Conservation (phyloP, 2,888 invertebrate genomes). For the Synergus laeviventris region DNA sequence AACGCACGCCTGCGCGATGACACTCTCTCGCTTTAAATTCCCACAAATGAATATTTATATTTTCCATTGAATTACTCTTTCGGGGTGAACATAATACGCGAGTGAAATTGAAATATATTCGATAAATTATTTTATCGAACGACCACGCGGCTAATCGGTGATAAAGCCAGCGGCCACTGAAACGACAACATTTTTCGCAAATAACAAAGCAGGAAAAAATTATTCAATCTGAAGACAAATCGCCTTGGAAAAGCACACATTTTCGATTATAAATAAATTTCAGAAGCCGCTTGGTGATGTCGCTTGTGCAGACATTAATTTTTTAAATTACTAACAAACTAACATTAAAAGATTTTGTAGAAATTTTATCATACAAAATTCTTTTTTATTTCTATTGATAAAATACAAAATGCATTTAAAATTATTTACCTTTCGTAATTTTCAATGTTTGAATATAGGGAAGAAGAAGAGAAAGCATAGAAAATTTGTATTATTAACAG, state of each 20-base stretch:
- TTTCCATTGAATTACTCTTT: slow-evolving; percentile 76
- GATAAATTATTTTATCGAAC: slow-evolving; percentile 75
- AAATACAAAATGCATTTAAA: too few relatives aligned
- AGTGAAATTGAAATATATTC: slow-evolving; percentile 75
- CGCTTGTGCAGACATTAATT: too few relatives aligned
- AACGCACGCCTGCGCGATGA: slow-evolving; percentile 50
- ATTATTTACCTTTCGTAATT: too few relatives aligned
- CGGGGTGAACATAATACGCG: slow-evolving; percentile 72
- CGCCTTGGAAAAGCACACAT: not conserved
- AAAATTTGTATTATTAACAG: too few relatives aligned
- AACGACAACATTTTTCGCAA: slow-evolving; percentile 4
- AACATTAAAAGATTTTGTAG: too few relatives aligned
- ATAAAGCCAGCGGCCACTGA: slow-evolving; percentile 8
- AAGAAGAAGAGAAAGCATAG: too few relatives aligned
- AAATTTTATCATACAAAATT: too few relatives aligned
- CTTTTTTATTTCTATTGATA: too few relatives aligned
- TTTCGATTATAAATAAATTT: not conserved
- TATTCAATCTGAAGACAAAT: not conserved
- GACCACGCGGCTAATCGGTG: slow-evolving; percentile 71
- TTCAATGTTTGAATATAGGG: too few relatives aligned
- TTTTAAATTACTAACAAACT: too few relatives aligned
- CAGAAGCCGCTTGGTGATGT: not conserved
- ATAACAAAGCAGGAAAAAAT: not conserved
- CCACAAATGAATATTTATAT: slow-evolving; percentile 76
- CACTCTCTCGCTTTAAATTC: slow-evolving; percentile 62